phyloP scores from a whole-genome alignment of 2,797 vertebrate species.

The Pempheris klunzingeri region DNA sequence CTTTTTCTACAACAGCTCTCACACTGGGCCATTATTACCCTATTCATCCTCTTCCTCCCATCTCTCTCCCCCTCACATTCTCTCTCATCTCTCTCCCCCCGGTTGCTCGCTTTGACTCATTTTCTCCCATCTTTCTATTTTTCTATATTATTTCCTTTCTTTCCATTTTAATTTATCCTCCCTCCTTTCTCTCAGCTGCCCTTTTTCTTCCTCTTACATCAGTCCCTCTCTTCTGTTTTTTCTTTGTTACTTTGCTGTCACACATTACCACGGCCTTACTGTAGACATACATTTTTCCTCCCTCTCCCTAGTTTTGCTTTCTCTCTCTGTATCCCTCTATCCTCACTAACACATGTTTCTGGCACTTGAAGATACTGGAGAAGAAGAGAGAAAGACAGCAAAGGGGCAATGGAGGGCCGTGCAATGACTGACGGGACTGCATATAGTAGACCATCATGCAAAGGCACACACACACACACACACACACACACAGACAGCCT shows the following conservation, averaged over 20 bases:
- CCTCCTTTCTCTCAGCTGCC: conserved; percentile 25
- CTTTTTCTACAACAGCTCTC: conserved; percentile 80
- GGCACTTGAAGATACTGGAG: conserved; percentile 53
- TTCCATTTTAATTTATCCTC: conserved; percentile 47
- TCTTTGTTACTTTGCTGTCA: conserved; percentile 45
- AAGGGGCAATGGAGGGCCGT: conserved; percentile 34
- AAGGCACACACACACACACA: conserved; percentile 6
- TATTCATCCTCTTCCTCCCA: conserved; percentile 77
- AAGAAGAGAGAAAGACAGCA: conserved; percentile 40
- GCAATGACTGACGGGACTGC: conserved; percentile 46
- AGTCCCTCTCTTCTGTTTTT: conserved; percentile 26
- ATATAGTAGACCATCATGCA: conserved; percentile 10
- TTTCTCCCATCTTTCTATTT: conserved; percentile 66
- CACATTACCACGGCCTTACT: conserved; percentile 28
- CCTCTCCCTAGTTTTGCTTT: not conserved
- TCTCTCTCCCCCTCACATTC: conserved; percentile 19
- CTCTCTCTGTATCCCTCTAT: conserved; percentile 35
- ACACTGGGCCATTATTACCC: conserved; percentile 83
- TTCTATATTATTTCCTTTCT: conserved; percentile 55
- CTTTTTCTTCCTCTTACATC: conserved; percentile 48
- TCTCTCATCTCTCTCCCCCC: conserved; percentile 41
- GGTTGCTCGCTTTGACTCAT: conserved; percentile 52
- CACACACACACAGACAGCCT: conserved; percentile 48
- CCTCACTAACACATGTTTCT: conserved; percentile 59
- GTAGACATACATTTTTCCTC: conserved; percentile 17